Evolutionary conservation across 2,797 vertebrate species (phyloP), one percentile per base, ranked within the genome.

Genomic region (Typhlichthys subterraneus): DNA sequence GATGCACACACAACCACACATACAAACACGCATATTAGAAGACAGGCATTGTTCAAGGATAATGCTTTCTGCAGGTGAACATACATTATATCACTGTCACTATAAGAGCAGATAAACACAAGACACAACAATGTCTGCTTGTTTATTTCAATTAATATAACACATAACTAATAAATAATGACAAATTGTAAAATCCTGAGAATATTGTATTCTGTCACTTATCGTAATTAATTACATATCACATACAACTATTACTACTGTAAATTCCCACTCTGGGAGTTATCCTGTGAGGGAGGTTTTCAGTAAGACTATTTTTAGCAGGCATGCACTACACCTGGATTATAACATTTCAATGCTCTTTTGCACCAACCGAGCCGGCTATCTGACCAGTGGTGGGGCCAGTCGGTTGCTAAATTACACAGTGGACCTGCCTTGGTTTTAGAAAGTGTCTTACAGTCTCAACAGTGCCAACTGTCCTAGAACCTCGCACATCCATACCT

Each of bases 261-360:
- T 3, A 23, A 3, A 23, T 23, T 23, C 23, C 23, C 23, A 3
- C 23, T 23, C 76, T 53, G 57, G 64, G 75, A 76, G 84, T 5
- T 23, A 67, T 79, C 58, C 76, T 79, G 78, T 76, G 84, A 87
- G 82, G 11, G 54, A 78, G 79, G 82, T 80, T 79, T 81, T 86
- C 84, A 75, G 67, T 1, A 0, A 85, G 87, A 89, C 88, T 91
- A 88, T 72, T 74, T 73, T 56, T 67, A 80, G 75, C 70, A 74
- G 1, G 75, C 75, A 79, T 65, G 83, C 69, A 70, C 77, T 69
- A 53, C 10, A 61, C 77, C 61, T 76, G 85, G 88, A 90, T 89
- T 90, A 90, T 85, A 91, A 80, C 82, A 80, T 87, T 81, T 88
- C 84, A 13, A 73, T 79, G 59, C 68, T 63, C 62, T 80, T 86